Evolutionary conservation across 2,797 vertebrate species (phyloP).

Genomic region (Holocentrus rufus): DNA sequence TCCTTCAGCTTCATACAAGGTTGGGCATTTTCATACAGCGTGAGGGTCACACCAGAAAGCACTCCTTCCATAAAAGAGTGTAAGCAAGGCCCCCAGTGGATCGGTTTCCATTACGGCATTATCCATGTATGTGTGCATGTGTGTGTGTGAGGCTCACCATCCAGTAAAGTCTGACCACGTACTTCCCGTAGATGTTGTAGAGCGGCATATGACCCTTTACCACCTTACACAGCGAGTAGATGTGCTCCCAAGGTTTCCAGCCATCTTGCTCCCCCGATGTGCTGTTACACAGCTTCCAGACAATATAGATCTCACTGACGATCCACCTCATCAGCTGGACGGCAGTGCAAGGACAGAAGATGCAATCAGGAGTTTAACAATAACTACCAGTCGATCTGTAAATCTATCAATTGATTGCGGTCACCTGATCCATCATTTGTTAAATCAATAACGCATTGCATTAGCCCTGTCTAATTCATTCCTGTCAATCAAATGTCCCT

Average conservation of each 20-base stretch:
- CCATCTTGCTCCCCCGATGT: slow-evolving; percentile 48
- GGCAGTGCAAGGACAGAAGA: slow-evolving; percentile 1
- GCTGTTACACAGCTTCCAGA: slow-evolving; percentile 84
- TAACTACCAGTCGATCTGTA: slow-evolving; percentile 9
- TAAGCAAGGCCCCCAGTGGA: background rate
- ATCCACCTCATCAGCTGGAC: slow-evolving; percentile 92
- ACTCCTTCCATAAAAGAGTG: background rate
- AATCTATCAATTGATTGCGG: slow-evolving; percentile 20
- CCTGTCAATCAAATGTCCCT: slow-evolving; percentile 38
- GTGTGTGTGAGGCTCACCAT: slow-evolving; percentile 81
- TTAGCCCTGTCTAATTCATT: slow-evolving; percentile 31
- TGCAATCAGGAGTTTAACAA: background rate
- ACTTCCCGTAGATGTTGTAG: slow-evolving; percentile 93
- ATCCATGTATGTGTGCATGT: background rate
- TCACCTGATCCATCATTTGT: slow-evolving; percentile 33
- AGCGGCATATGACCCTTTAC: slow-evolving; percentile 85
- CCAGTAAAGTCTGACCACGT: slow-evolving; percentile 92
- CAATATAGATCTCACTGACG: slow-evolving; percentile 89
- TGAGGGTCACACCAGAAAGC: background rate
- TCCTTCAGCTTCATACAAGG: background rate
- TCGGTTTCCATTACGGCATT: background rate
- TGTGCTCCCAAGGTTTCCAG: slow-evolving; percentile 96
- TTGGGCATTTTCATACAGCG: background rate
- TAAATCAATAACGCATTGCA: slow-evolving; percentile 34
- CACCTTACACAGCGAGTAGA: slow-evolving; percentile 91